These are phyloP conservation scores for Aromia moschata DNA, from an alignment of 2,888 invertebrate genomes.

Conservation along the genomic window DNA sequence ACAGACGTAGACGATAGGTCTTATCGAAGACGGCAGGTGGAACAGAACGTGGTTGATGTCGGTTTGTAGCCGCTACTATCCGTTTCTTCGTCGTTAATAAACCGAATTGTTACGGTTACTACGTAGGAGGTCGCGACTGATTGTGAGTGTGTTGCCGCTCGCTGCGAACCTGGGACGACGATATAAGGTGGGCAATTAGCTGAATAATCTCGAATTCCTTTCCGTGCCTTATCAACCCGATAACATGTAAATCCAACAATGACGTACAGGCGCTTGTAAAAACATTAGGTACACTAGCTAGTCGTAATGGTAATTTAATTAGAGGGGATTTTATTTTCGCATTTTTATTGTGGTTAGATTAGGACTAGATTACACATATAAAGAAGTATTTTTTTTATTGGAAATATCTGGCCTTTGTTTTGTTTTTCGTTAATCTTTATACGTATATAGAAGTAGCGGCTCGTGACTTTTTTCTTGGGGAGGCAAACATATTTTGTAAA, in stretches of 20 bases:
- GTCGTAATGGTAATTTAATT: slow-evolving; percentile 13
- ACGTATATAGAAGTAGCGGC: no score
- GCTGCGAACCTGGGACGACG: slow-evolving; percentile 7
- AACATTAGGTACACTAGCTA: slow-evolving; percentile 15
- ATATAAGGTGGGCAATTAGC: slow-evolving; percentile 13
- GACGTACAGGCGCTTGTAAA: slow-evolving; percentile 13
- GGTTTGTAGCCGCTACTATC: slow-evolving; percentile 23
- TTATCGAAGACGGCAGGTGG: slow-evolving; percentile 27
- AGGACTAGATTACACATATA: no score
- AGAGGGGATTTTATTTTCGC: slow-evolving; percentile 1
- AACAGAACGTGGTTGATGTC: slow-evolving; percentile 19
- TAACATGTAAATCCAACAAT: slow-evolving; percentile 23
- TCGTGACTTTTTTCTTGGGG: no score
- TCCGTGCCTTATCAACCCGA: slow-evolving; percentile 14
- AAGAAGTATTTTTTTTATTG: no score
- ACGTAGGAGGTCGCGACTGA: no score
- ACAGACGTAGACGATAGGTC: slow-evolving; percentile 1
- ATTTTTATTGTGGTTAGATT: background rate
- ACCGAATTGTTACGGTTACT: no score
- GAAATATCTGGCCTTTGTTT: background rate
- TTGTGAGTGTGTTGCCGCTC: background rate
- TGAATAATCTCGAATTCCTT: slow-evolving; percentile 18
- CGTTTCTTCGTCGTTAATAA: background rate
- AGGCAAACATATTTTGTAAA: no score
- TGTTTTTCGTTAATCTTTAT: no score